Conservation (phyloP, 2,797 vertebrate genomes). For the Antrozous pallidus region DNA sequence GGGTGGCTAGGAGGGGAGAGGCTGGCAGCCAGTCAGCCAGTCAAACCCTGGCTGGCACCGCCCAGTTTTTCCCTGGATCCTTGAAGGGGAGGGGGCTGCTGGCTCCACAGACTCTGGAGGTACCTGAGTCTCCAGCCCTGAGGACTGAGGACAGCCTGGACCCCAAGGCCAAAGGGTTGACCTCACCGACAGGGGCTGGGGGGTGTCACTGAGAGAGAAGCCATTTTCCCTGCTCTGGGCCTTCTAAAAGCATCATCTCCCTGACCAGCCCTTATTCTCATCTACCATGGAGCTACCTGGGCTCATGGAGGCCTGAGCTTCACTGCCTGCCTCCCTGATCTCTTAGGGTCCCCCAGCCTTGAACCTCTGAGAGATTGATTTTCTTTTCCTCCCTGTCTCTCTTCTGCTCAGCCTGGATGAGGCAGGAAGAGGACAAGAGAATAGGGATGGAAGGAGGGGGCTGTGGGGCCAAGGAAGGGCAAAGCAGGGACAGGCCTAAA, state of each 20-base stretch:
- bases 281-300: not conserved
- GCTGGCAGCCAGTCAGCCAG: conserved; percentile 36
- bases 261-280: not conserved
- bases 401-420: not conserved
- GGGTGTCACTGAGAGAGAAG: not conserved
- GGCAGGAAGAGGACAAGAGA: not conserved
- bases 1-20: not conserved
- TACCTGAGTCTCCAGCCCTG: not conserved
- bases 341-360: not conserved
- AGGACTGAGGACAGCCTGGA: not conserved
- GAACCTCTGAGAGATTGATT: not conserved
- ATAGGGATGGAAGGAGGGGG: not conserved
- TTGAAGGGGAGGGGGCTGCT: not conserved
- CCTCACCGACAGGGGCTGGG: not conserved
- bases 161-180: not conserved
- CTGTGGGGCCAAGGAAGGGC: not conserved
- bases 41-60: not conserved
- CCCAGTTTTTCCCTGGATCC: not conserved
- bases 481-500: not conserved
- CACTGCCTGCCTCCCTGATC: not conserved
- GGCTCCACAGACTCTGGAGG: not conserved
- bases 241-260: not conserved
- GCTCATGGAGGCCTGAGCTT: not conserved
- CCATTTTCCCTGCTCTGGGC: not conserved
- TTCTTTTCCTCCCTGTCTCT: not conserved